Evolutionary conservation across 2,797 vertebrate genomes (phyloP).

Genomic region (Bucorvus abyssinicus): DNA sequence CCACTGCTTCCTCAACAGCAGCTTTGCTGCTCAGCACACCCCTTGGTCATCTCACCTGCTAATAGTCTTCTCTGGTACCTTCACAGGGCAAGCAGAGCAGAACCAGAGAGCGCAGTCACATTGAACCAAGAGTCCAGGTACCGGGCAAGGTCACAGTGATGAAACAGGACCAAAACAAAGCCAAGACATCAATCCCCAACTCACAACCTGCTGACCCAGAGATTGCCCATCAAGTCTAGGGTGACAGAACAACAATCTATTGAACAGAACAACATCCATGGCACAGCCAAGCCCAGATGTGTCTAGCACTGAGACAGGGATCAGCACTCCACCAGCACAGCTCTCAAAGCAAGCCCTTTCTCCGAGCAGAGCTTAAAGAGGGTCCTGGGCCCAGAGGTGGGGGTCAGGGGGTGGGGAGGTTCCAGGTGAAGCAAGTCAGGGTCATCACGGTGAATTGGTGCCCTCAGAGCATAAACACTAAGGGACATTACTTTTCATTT

Average conservation of each 20-base stretch:
- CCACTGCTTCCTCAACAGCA: rapidly evolving
- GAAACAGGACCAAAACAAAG: rapidly evolving
- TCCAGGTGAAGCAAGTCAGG: not conserved
- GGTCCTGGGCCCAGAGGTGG: not conserved
- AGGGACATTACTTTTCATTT: not conserved
- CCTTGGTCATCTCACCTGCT: not conserved
- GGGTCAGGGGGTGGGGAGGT: not conserved
- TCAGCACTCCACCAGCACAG: rapidly evolving
- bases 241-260: rapidly evolving
- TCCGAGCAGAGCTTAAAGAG: not conserved
- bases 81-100: too few species aligned
- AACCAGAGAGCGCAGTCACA: rapidly evolving
- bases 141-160: rapidly evolving
- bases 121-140: rapidly evolving
- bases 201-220: rapidly evolving
- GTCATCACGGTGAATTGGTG: not conserved
- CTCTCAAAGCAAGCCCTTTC: rapidly evolving
- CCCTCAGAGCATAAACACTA: not conserved
- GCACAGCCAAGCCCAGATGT: rapidly evolving
- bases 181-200: rapidly evolving
- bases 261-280: rapidly evolving
- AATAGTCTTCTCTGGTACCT: too few species aligned
- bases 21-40: not conserved
- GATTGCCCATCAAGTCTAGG: rapidly evolving
- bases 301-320: rapidly evolving